Percentiles rank a stretch among this genome's conserved stretches.
Conservation (phyloP, 1,140 invertebrate genomes). For the Spodoptera frugiperda region DNA sequence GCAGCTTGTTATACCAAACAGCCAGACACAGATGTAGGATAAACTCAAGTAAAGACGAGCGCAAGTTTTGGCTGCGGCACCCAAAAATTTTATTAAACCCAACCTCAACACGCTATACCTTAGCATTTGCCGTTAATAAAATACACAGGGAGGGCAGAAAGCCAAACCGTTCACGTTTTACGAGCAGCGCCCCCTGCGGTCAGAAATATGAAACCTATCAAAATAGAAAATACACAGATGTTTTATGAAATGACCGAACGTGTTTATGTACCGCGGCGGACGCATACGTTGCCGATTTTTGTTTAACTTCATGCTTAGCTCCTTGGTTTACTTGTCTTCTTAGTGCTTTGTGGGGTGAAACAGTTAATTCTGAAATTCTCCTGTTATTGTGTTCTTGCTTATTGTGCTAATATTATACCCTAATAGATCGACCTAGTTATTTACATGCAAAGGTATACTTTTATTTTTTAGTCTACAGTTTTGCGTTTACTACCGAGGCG, state of each 20-base stretch:
- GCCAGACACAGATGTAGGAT: slow-evolving; percentile 36
- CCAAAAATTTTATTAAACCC: slow-evolving; percentile 52
- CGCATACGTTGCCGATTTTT: slow-evolving; percentile 41
- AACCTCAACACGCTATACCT: slow-evolving; percentile 53
- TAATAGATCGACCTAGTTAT: too few relatives aligned
- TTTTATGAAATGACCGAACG: slow-evolving; percentile 59
- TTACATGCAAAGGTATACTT: too few relatives aligned
- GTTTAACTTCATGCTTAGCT: not conserved
- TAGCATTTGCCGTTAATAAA: slow-evolving; percentile 53
- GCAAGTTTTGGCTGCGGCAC: slow-evolving; percentile 37
- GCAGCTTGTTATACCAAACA: too few relatives aligned
- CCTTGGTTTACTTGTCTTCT: not conserved
- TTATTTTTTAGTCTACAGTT: too few relatives aligned
- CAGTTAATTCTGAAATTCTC: too few relatives aligned
- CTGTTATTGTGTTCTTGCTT: too few relatives aligned
- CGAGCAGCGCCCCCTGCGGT: slow-evolving; percentile 58
- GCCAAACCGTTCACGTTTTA: slow-evolving; percentile 60
- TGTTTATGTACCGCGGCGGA: slow-evolving; percentile 49
- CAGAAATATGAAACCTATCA: slow-evolving; percentile 69
- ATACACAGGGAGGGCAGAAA: slow-evolving; percentile 58
- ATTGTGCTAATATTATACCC: too few relatives aligned
- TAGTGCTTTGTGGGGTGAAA: too few relatives aligned
- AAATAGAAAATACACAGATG: slow-evolving; percentile 58
- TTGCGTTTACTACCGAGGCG: too few relatives aligned
- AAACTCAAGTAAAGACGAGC: not conserved